Evolutionary conservation across 2,113 vertebrate species (phyloP).

Genomic region (Otus sunia): DNA sequence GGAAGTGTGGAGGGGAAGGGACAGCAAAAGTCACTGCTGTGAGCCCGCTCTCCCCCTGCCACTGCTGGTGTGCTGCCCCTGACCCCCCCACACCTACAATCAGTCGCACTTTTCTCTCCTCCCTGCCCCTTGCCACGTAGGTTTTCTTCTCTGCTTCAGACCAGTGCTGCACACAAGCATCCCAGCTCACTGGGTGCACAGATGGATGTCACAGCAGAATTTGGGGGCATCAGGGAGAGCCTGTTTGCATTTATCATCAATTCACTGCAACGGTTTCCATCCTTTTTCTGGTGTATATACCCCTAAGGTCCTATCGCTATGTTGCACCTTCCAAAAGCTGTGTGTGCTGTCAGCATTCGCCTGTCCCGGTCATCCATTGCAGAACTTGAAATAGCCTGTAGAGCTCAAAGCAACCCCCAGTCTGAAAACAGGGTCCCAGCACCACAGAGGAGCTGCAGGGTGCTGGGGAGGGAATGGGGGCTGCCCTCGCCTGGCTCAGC

Average conservation of each 20-base stretch:
- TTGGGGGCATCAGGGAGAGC: neutral
- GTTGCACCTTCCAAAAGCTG: accelerated
- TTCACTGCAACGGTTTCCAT: neutral
- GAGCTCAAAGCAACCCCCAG: neutral
- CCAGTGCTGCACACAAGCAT: accelerated
- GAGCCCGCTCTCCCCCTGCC: neutral
- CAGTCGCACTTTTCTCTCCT: accelerated
- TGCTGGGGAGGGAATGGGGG: neutral
- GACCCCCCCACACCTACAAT: accelerated
- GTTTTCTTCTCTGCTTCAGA: neutral
- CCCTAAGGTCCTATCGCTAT: neutral
- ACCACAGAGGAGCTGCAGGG: neutral
- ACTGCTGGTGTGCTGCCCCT: neutral
- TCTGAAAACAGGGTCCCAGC: neutral
- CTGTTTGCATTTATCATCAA: too few relatives aligned
- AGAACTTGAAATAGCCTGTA: neutral
- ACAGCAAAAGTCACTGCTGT: neutral
- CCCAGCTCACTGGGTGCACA: neutral
- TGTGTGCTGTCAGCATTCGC: accelerated
- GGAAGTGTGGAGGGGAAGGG: neutral
- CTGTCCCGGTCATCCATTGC: neutral
- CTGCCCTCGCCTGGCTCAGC: neutral
- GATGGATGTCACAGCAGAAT: neutral
- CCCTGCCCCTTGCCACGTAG: neutral
- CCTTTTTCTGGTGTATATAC: neutral